Base-by-base conservation (phyloP, 2,113 vertebrate species). In the Tympanuchus pallidicinctus region DNA sequence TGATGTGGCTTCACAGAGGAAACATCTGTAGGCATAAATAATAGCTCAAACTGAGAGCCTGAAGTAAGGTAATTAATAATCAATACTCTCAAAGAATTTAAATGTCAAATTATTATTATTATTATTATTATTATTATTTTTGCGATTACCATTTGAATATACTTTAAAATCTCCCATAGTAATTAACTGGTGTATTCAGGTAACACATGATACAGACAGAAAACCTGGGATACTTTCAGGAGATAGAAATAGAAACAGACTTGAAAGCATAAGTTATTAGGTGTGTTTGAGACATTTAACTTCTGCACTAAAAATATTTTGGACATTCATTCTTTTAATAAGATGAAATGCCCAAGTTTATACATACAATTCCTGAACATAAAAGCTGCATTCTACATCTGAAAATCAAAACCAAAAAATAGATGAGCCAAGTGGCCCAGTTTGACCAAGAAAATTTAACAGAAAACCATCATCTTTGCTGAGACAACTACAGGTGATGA, bases 11-110 rank as follows among this genome's bases (percentile, higher is more conserved):
- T 95, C 43, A 86, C 43, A 90, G 74, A 86, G 24, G 27, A 95
- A 92, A 91, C 47, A 86, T 92, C 77, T 95, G 82, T 64, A 93
- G 59, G 25, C 61, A 96, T 92, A 96, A 96, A 96, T 87, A 95
- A 77, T 20, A 95, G n/a, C 24, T 82, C 59, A 42, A 79, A 79
- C 52, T 88, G 42, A 90, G 83, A 93, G 19, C 8, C 54, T 52
- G 57, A 73, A 94, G 88, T 15, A 47, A 60, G 6, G 22, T 76
- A 34, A n/a, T 75, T 88, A 90, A 74, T 83, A 96, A 97, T 96
- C 93, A 89, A 92, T 95, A 89, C 13, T 89, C 43, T 74, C 12
- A 83, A 81, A 86, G 71, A 78, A 87, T 47, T 91, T 90, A 88
- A 92, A 93, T 65, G 57, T 57, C 69, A 83, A 78, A n/a, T 43